Evolutionary conservation across 2,888 invertebrate genomes (phyloP).

Genomic region (Agrotis exclamationis): DNA sequence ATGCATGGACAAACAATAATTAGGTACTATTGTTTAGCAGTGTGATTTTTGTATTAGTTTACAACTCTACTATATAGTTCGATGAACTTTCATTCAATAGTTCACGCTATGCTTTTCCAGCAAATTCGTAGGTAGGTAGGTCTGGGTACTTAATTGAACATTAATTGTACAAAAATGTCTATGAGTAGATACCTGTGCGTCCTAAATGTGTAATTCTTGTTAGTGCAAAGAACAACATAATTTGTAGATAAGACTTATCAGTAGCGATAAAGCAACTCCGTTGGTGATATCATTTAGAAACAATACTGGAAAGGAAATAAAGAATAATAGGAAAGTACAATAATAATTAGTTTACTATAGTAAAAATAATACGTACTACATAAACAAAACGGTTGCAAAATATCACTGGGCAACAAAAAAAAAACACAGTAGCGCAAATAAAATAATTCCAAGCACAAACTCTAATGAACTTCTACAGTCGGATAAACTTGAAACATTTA

Average conservation of each 20-base stretch:
- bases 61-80: conserved; percentile 46
- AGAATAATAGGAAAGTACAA: conserved; percentile 62
- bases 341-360: conserved; percentile 67
- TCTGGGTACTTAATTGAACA: conserved; percentile 26
- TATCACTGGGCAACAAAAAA: conserved; percentile 83
- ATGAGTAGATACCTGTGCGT: conserved; percentile 47
- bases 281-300: conserved; percentile 82
- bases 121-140: background rate
- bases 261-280: conserved; percentile 87
- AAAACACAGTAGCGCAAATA: conserved; percentile 83
- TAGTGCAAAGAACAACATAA: conserved; percentile 75
- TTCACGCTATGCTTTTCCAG: conserved; percentile 5
- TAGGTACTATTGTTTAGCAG: conserved; percentile 39
- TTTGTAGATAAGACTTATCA: conserved; percentile 85
- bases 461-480: conserved; percentile 73
- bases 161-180: conserved; percentile 10
- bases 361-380: conserved; percentile 81
- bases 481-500: conserved; percentile 81
- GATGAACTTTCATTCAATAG: conserved; percentile 56
- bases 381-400: conserved; percentile 80
- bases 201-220: conserved; percentile 77
- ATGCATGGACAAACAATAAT: conserved; percentile 35
- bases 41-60: conserved; percentile 32
- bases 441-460: conserved; percentile 76
- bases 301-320: conserved; percentile 64